phyloP scores from a whole-genome alignment of 2,113 vertebrate genomes.

The Scortum barcoo region DNA sequence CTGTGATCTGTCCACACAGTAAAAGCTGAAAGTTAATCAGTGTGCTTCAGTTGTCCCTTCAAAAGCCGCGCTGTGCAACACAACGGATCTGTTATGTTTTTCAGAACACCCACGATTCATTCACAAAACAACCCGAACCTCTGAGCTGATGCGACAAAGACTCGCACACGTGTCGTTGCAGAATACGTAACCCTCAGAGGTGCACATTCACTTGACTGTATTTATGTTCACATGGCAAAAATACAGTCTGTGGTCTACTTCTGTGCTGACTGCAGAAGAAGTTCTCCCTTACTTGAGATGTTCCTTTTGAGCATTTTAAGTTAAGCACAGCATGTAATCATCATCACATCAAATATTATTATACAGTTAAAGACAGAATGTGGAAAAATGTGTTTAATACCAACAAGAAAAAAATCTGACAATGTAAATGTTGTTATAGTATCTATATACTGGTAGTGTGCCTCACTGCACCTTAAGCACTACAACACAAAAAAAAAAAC shows the following conservation, averaged over 20 bases:
- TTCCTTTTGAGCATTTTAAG: slow-evolving; percentile 23
- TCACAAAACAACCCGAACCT: neutral
- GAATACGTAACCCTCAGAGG: neutral
- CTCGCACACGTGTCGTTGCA: neutral
- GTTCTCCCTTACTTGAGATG: neutral
- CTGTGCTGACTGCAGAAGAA: neutral
- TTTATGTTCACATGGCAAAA: neutral
- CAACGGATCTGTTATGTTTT: neutral
- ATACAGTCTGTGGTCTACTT: too few relatives aligned
- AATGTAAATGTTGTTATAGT: neutral
- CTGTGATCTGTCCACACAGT: neutral
- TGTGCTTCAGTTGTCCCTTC: neutral
- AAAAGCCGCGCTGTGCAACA: neutral
- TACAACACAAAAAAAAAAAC: neutral
- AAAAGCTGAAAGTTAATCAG: neutral
- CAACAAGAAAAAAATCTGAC: too few relatives aligned
- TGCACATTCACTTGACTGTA: neutral
- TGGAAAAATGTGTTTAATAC: slow-evolving; percentile 12
- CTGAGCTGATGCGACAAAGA: neutral
- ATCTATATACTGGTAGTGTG: neutral
- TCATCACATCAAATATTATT: slow-evolving; percentile 25
- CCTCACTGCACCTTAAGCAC: slow-evolving; percentile 19
- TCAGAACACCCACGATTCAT: neutral
- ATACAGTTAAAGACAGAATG: slow-evolving; percentile 21
- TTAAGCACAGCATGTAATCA: slow-evolving; percentile 20